phyloP scores from a whole-genome alignment of 2,797 vertebrate genomes.

The Malacoctenus gilli region DNA sequence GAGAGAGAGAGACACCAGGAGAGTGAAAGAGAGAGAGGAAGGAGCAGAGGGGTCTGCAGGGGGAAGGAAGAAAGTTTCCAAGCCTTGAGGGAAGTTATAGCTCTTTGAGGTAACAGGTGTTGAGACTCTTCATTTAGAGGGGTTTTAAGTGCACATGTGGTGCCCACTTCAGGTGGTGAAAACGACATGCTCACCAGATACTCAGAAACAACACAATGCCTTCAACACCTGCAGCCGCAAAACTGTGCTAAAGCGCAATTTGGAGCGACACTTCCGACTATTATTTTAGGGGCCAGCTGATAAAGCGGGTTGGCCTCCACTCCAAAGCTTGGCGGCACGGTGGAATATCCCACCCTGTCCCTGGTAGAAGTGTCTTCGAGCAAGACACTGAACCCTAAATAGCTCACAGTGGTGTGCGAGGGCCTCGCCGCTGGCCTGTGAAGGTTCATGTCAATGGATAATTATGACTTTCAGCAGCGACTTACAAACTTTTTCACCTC shows the following conservation, averaged over 20 bases:
- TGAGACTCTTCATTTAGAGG: constrained; percentile 35
- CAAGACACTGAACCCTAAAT: too few relatives aligned
- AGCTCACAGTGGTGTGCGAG: too few relatives aligned
- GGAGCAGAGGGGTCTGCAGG: not conserved
- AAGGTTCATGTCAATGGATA: too few relatives aligned
- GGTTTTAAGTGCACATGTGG: constrained; percentile 25
- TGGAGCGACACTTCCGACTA: not conserved
- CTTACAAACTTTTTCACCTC: too few relatives aligned
- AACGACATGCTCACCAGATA: constrained; percentile 20
- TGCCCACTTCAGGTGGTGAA: constrained; percentile 16
- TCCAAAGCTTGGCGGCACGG: too few relatives aligned
- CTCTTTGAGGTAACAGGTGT: constrained; percentile 63
- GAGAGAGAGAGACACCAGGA: constrained; percentile 20
- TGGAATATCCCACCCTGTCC: too few relatives aligned
- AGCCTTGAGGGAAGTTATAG: constrained; percentile 50
- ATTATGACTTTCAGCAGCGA: too few relatives aligned
- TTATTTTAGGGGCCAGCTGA: too few relatives aligned
- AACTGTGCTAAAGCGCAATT: constrained; percentile 9
- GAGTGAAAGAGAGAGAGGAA: constrained; percentile 1
- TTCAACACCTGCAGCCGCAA: constrained; percentile 43
- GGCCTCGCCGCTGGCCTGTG: too few relatives aligned
- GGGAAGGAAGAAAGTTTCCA: constrained; percentile 33
- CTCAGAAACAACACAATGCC: constrained; percentile 8
- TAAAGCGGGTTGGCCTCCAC: too few relatives aligned
- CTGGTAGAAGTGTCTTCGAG: too few relatives aligned